A percentile compares a stretch with the other conserved stretches of the same genome.
Conservation (phyloP, 2,113 vertebrate genomes). For the Protomyctophum bolini region DNA sequence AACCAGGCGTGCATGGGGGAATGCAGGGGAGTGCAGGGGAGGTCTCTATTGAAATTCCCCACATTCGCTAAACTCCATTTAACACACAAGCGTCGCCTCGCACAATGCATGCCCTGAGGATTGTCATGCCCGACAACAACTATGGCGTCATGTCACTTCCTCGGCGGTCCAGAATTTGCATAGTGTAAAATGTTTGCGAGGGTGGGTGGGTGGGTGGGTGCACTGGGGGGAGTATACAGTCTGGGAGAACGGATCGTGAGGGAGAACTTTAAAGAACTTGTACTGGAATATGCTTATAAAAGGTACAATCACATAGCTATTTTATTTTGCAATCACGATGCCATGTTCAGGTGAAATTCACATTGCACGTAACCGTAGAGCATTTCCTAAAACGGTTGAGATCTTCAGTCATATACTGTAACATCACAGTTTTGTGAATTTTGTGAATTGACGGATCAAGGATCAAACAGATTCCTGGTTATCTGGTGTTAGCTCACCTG, state of each 20-base stretch:
- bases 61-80: conserved; percentile 22
- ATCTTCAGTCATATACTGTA: too few relatives aligned
- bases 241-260: not conserved
- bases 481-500: not conserved
- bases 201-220: conserved; percentile 1
- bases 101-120: not conserved
- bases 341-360: not conserved
- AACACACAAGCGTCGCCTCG: not conserved
- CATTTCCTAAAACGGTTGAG: not conserved
- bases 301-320: not conserved
- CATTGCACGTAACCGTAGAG: not conserved
- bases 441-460: not conserved
- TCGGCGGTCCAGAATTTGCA: not conserved
- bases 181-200: conserved; percentile 15
- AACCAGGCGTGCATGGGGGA: conserved; percentile 32
- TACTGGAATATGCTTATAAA: not conserved
- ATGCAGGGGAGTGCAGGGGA: conserved; percentile 24
- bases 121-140: not conserved
- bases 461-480: not conserved
- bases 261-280: not conserved
- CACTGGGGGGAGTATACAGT: not conserved
- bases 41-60: conserved; percentile 36
- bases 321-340: too few relatives aligned
- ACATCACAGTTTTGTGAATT: not conserved
- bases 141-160: not conserved